Conservation (phyloP, 2,888 invertebrate species). For the Aspidiotus destructor region DNA sequence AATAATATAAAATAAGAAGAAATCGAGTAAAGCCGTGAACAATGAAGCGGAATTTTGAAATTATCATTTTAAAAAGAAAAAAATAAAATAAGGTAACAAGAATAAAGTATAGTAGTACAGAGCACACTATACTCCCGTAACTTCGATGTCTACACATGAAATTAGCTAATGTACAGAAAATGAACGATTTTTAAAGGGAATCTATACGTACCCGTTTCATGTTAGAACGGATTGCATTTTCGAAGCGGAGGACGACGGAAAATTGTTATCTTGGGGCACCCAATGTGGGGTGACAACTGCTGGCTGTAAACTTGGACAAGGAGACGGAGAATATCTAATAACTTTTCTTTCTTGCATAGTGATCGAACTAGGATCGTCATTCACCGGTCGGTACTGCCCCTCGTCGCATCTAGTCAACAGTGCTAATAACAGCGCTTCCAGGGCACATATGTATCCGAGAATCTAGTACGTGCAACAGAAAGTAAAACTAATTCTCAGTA, state of each 20-base stretch:
- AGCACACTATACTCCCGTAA: too few species aligned
- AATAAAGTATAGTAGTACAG: too few species aligned
- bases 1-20: too few species aligned
- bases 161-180: not conserved
- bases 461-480: constrained; percentile 43
- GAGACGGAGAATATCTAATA: constrained; percentile 38
- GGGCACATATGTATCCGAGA: constrained; percentile 53
- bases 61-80: too few species aligned
- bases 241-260: constrained; percentile 19
- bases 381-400: constrained; percentile 52
- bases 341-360: constrained; percentile 47
- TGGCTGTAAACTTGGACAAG: constrained; percentile 43
- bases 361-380: constrained; percentile 53
- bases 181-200: not conserved
- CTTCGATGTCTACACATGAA: too few species aligned
- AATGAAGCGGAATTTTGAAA: too few species aligned
- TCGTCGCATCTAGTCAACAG: constrained; percentile 50
- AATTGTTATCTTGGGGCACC: constrained; percentile 26
- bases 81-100: too few species aligned
- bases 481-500: not conserved
- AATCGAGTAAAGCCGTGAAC: too few species aligned
- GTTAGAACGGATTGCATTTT: constrained; percentile 14
- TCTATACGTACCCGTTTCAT: not conserved
- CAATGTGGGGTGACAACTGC: constrained; percentile 41
- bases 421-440: constrained; percentile 51